Conservation (phyloP, 2,797 vertebrate genomes). For the Podarcis lilfordi region DNA sequence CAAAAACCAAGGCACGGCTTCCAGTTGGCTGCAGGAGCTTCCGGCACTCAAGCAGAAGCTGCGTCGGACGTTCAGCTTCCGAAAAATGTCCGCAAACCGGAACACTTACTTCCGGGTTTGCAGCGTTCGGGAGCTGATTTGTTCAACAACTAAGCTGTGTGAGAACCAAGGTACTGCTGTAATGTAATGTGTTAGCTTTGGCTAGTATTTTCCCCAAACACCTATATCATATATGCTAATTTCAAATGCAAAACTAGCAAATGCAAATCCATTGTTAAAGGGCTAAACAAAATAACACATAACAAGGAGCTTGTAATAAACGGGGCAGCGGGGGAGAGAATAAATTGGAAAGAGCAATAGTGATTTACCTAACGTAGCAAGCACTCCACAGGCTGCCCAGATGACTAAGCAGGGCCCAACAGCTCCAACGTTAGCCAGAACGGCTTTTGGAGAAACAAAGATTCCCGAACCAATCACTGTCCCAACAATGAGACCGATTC, state of each 20-base stretch:
- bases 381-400: conserved; percentile 89
- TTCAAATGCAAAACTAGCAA: neutral
- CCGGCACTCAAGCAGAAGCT: too few species aligned
- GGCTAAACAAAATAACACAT: neutral
- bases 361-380: conserved; percentile 88
- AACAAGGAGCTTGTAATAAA: too few species aligned
- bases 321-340: too few species aligned
- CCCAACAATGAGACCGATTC: conserved; percentile 91
- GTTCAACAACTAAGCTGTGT: too few species aligned
- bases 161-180: too few species aligned
- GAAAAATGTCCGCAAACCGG: too few species aligned
- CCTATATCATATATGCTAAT: neutral
- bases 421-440: conserved; percentile 85
- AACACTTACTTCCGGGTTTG: too few species aligned
- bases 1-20: too few species aligned
- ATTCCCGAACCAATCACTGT: conserved; percentile 97
- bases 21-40: too few species aligned
- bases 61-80: too few species aligned
- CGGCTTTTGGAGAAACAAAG: conserved; percentile 94
- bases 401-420: conserved; percentile 90
- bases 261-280: neutral
- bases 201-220: fast-evolving
- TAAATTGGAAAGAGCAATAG: fast-evolving
- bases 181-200: too few species aligned
- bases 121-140: too few species aligned